These are phyloP conservation scores for Bovichtus variegatus DNA, from an alignment of 2,797 vertebrate genomes.

Conservation along the genomic window DNA sequence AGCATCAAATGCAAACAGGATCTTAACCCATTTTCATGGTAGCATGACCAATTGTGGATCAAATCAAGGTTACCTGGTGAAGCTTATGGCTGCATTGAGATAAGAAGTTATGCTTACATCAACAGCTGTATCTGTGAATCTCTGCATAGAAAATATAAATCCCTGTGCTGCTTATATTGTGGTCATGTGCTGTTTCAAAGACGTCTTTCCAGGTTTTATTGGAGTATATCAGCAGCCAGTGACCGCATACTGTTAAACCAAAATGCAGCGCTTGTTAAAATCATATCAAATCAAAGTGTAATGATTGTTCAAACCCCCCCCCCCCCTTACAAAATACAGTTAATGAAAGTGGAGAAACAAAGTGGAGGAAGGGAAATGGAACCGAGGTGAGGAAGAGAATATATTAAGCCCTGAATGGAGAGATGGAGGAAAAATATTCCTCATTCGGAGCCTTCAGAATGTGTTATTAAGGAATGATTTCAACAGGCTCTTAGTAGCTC, in stretches of 20 bases:
- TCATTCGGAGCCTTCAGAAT: slow-evolving; percentile 83
- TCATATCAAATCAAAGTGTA: slow-evolving; percentile 61
- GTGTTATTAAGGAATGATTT: slow-evolving; percentile 90
- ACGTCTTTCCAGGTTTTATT: slow-evolving; percentile 14
- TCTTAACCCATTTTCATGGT: slow-evolving; percentile 51
- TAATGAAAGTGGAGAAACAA: slow-evolving; percentile 75
- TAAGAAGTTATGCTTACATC: slow-evolving; percentile 51
- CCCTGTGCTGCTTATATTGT: slow-evolving; percentile 16
- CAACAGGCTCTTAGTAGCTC: slow-evolving; percentile 90
- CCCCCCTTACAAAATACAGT: slow-evolving; percentile 60
- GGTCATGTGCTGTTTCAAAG: slow-evolving; percentile 20
- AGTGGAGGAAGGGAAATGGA: slow-evolving; percentile 63
- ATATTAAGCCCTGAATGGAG: slow-evolving; percentile 78
- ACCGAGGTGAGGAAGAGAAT: slow-evolving; percentile 77
- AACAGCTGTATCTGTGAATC: slow-evolving; percentile 29
- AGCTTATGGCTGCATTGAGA: slow-evolving; percentile 43
- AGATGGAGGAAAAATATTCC: slow-evolving; percentile 80
- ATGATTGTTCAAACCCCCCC: slow-evolving; percentile 59
- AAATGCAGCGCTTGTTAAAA: slow-evolving; percentile 60
- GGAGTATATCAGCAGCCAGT: slow-evolving; percentile 12
- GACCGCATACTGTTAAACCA: slow-evolving; percentile 35
- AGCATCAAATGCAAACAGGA: slow-evolving; percentile 27
- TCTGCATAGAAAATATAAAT: slow-evolving; percentile 31
- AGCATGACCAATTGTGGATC: slow-evolving; percentile 52
- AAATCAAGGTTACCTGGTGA: slow-evolving; percentile 47